Evolutionary conservation across 1,140 invertebrate genomes (phyloP).

Genomic region (Lucilia sericata): DNA sequence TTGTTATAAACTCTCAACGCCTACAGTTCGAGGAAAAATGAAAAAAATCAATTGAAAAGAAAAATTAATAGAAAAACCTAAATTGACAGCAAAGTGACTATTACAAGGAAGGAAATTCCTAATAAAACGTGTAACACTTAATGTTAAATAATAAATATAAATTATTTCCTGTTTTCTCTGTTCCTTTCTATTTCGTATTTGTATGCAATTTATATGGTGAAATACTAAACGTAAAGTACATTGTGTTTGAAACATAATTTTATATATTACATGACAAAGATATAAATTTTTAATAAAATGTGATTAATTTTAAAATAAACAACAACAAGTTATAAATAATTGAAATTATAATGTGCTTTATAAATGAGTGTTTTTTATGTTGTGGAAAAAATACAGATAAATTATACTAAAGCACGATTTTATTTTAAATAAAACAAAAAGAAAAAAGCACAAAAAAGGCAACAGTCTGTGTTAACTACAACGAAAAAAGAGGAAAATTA

Average conservation of each 20-base stretch:
- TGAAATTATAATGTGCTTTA: not conserved
- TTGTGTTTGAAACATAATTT: not conserved
- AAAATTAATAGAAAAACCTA: not conserved
- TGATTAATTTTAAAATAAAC: too few species aligned
- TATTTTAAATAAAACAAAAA: too few species aligned
- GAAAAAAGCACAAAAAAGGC: not conserved
- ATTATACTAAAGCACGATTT: slow-evolving; percentile 2
- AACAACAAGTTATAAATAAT: not conserved
- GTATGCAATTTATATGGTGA: not conserved
- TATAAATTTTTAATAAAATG: too few species aligned
- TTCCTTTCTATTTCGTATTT: not conserved
- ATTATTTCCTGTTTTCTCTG: not conserved
- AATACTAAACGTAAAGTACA: not conserved
- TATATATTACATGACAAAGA: too few species aligned
- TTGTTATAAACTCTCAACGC: slow-evolving; percentile 3
- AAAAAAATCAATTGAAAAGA: not conserved
- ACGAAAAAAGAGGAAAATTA: not conserved
- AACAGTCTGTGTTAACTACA: too few species aligned
- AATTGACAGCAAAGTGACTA: too few species aligned
- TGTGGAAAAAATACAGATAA: not conserved
- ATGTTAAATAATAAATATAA: not conserved
- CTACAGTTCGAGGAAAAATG: not conserved
- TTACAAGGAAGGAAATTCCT: slow-evolving; percentile 32
- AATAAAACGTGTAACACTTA: slow-evolving; percentile 23
- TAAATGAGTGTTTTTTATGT: too few species aligned